phyloP scores from a whole-genome alignment of 2,113 vertebrate species.

The Pipa parva region DNA sequence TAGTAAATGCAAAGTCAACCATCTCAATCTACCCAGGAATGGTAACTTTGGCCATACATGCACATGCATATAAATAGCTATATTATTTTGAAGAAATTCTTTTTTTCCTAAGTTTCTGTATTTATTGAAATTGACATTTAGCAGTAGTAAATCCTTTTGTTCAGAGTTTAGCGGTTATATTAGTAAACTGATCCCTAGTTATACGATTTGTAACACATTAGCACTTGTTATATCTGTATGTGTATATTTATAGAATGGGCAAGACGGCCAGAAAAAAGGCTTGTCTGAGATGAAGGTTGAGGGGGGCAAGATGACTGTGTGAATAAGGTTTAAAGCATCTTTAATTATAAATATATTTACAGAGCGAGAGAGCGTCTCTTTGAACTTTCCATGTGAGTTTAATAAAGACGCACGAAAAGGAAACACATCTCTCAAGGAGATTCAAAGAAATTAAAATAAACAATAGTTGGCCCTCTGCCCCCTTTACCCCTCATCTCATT shows the following conservation, averaged over 20 bases:
- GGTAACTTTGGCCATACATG: too few relatives aligned
- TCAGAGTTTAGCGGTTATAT: not conserved
- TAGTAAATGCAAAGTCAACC: too few relatives aligned
- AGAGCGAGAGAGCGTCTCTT: conserved; percentile 21
- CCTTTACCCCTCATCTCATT: conserved; percentile 23
- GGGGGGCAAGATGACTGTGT: not conserved
- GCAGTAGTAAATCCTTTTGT: not conserved
- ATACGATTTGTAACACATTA: conserved; percentile 1
- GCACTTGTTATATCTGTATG: not conserved
- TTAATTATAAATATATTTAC: conserved; percentile 29
- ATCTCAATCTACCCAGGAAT: too few relatives aligned
- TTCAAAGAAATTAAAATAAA: conserved; percentile 42
- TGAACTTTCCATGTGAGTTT: conserved; percentile 33
- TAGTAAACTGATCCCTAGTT: not conserved
- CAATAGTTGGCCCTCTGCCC: conserved; percentile 36
- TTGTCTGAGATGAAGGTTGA: not conserved
- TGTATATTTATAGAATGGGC: not conserved
- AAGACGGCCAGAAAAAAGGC: not conserved
- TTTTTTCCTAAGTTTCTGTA: too few relatives aligned
- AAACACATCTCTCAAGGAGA: conserved; percentile 37
- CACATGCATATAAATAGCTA: too few relatives aligned
- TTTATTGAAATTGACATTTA: not conserved
- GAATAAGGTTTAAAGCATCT: conserved; percentile 11
- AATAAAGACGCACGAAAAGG: conserved; percentile 29
- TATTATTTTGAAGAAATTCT: too few relatives aligned